Evolutionary conservation across 2,113 vertebrate genomes (phyloP), one percentile per base, ranked within the genome.

Genomic region (Mus spicilegus): DNA sequence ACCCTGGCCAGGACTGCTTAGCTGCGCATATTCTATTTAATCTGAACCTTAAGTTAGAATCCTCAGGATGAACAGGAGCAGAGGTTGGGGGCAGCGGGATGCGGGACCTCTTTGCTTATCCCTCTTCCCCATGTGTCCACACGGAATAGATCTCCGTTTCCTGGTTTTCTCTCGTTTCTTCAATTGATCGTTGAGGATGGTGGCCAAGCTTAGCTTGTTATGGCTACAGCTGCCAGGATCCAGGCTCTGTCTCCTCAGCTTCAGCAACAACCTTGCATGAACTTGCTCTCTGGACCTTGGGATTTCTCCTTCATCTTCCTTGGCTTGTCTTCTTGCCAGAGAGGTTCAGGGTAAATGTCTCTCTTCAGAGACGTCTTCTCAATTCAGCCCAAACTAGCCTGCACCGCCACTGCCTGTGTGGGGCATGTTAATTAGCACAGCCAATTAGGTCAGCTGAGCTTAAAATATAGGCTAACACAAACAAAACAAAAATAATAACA

Each of bases 391-490:
- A 67, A 49, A 4, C 19, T 10, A 61, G 39, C 22, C n/a, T 30
- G 11, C 16, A 73, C 14, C 2, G 2, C 84, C 80, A 22, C 19
- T 36, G 0, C 77, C 85, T 78, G 65, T 19, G 49, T 16, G 16
- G 33, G 58, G 26, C 14, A 72, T 81, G 85, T 63, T 72, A 67
- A 30, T 87, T 28, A 70, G 0, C 73, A 65, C 5, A 65, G 58
- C 9, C 24, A 54, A 56, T 70, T 54, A 14, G 3, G 1, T 63
- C 63, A 58, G 28, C 17, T 58, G 61, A 91, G 19, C 2, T 92
- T 26, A 95, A 91, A 89, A 84, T 12, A 90, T 69, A 96, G 86
- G 33, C 76, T 77, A 80, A 90, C 20, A 56, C n/a, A 93, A 95
- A 9, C 26, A 72, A 76, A 5, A 13, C 46, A 65, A 72, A 80